phyloP scores from a whole-genome alignment of 1,140 invertebrate species.

The Drosophila tani region DNA sequence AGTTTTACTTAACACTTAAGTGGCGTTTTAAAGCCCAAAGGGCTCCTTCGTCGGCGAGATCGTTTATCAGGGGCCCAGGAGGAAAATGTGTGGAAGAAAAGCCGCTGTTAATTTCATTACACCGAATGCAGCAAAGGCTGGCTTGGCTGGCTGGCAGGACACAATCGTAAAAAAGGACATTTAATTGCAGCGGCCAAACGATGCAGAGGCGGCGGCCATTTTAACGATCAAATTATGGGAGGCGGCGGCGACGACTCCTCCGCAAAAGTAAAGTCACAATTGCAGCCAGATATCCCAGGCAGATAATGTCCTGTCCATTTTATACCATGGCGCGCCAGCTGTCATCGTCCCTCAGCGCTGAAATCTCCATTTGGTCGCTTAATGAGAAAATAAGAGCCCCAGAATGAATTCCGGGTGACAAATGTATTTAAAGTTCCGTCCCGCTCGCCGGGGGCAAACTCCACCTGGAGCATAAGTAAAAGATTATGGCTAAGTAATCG shows the following conservation, averaged over 20 bases:
- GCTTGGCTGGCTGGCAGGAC: slow-evolving; percentile 29
- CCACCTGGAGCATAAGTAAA: slow-evolving; percentile 7
- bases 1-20: slow-evolving; percentile 68
- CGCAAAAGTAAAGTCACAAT: slow-evolving; percentile 31
- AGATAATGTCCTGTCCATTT: slow-evolving; percentile 58
- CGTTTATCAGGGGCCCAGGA: slow-evolving; percentile 55
- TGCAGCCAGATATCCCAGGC: slow-evolving; percentile 35
- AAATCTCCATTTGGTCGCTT: slow-evolving; percentile 37
- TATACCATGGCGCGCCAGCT: slow-evolving; percentile 64
- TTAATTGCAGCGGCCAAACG: slow-evolving; percentile 73
- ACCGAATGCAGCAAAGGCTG: slow-evolving; percentile 61
- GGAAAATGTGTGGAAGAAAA: slow-evolving; percentile 21
- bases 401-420: slow-evolving; percentile 1
- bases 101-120: slow-evolving; percentile 77
- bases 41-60: slow-evolving; percentile 26
- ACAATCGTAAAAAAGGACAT: slow-evolving; percentile 78
- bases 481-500: slow-evolving; percentile 35
- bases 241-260: slow-evolving; percentile 11
- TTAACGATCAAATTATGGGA: slow-evolving; percentile 82
- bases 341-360: slow-evolving; percentile 45
- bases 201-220: slow-evolving; percentile 69
- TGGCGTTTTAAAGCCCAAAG: slow-evolving; percentile 67
- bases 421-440: slow-evolving; percentile 27
- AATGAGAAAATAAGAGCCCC: slow-evolving; percentile 43
- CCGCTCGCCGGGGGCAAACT: too few relatives aligned